Base-by-base conservation (phyloP, 2,797 vertebrate species). In the Molossus molossus region DNA sequence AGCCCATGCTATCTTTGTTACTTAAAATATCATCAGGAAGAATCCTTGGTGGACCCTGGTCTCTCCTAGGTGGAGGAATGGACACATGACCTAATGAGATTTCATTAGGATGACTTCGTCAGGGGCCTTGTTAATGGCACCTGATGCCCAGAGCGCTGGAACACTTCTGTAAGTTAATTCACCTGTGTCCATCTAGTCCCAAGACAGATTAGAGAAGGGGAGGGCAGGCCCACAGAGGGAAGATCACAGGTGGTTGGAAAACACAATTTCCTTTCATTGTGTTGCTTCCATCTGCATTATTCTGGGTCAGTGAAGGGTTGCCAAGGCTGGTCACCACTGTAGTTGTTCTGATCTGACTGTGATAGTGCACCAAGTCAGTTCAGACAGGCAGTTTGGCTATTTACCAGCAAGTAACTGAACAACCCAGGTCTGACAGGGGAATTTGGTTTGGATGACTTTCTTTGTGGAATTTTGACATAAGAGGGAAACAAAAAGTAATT, bases 21-120 rank as follows among this genome's bases (percentile, higher is more conserved):
- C 45, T 69, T 82, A 96, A 90, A 94, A 48, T 95, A 79, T 53
- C 14, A 48, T 27, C 40, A 80, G 69, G 50, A 94, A 53, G 29
- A 72, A 81, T 79, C 79, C 58, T 55, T 58, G 33, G 48, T 65
- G 40, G 57, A 37, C 18, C 15, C 86, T 91, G 17, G 37, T 75
- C 57, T 67, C 86, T 60, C 18, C 23, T 90, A 57, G 48, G 18
- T 58, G 9, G 58, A 57, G n/a, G 83, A 77, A 80, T 27, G 37
- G 83, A 48, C 76, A 60, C 4, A 33, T 60, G 72, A 77, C 23
- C 48, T 55, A 69, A 76, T 11, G 53, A 85, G 9, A 25, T 86
- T 92, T 84, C 27, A 37, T 84, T 60, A 83, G 25, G 79, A 58
- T 55, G 77, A 77, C 40, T 88, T 25, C 9, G 12, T 45, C n/a